Conservation (phyloP, 2,797 vertebrate genomes). For the Lindbergichthys nudifrons region DNA sequence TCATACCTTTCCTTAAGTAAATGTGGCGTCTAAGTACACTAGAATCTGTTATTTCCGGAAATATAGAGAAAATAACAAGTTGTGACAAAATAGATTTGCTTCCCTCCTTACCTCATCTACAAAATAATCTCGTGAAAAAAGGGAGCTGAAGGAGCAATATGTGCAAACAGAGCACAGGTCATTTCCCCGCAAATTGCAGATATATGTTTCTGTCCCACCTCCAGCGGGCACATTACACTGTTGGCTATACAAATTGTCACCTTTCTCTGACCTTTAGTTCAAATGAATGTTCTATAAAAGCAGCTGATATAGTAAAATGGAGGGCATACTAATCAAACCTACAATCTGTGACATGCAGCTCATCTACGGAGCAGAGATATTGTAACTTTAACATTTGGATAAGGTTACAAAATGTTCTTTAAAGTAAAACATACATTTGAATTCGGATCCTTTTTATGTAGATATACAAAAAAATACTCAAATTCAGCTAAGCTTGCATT, state of each 20-base stretch:
- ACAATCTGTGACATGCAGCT: constrained; percentile 31
- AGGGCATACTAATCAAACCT: constrained; percentile 34
- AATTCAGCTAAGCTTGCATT: too few relatives aligned
- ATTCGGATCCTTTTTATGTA: too few relatives aligned
- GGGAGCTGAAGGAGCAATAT: constrained; percentile 54
- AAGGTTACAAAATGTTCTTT: constrained; percentile 8
- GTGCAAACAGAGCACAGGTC: constrained; percentile 58
- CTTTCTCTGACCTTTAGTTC: constrained; percentile 63
- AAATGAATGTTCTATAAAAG: constrained; percentile 46
- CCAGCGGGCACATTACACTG: constrained; percentile 37
- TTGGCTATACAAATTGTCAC: constrained; percentile 46
- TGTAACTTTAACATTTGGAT: constrained; percentile 28
- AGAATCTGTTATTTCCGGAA: constrained; percentile 59
- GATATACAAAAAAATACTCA: too few relatives aligned
- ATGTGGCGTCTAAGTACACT: constrained; percentile 63
- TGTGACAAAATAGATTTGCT: constrained; percentile 60
- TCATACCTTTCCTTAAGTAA: constrained; percentile 60
- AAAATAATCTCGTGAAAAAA: constrained; percentile 43
- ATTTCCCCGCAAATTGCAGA: constrained; percentile 65
- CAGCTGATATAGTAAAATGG: constrained; percentile 26
- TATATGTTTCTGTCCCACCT: constrained; percentile 52
- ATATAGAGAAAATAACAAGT: constrained; percentile 59
- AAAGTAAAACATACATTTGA: constrained; percentile 5
- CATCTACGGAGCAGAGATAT: constrained; percentile 10
- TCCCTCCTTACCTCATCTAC: constrained; percentile 22